These are phyloP conservation scores for Catocala nupta DNA, from an alignment of 2,888 invertebrate species.

Conservation along the genomic window DNA sequence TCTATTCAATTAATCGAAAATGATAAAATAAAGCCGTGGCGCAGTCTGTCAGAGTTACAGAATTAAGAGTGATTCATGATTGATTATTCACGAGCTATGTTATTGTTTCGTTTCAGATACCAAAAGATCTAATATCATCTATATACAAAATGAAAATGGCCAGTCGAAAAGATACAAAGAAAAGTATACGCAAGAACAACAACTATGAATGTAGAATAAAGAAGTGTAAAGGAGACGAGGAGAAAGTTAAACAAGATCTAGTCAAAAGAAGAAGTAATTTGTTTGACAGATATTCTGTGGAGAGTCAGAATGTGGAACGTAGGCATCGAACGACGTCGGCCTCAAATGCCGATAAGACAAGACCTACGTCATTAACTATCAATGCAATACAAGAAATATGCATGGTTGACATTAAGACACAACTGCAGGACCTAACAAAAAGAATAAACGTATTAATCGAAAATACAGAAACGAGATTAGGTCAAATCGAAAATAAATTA, in stretches of 20 bases:
- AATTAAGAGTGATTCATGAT: too few relatives aligned
- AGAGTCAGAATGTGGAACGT: conserved; percentile 78
- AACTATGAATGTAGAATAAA: conserved; percentile 79
- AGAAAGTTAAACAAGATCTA: conserved; percentile 58
- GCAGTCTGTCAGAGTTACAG: too few relatives aligned
- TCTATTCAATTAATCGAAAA: too few relatives aligned
- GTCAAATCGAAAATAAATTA: conserved; percentile 70
- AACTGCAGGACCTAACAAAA: conserved; percentile 75
- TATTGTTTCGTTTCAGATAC: conserved; percentile 81
- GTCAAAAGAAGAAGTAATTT: conserved; percentile 82
- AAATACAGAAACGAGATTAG: conserved; percentile 67
- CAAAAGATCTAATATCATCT: conserved; percentile 91
- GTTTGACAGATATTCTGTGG: conserved; percentile 77
- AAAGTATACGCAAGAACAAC: conserved; percentile 83
- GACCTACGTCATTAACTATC: conserved; percentile 74
- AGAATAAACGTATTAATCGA: conserved; percentile 77
- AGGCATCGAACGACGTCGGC: conserved; percentile 73
- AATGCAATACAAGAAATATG: conserved; percentile 83
- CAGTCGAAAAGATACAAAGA: conserved; percentile 88
- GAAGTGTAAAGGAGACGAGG: conserved; percentile 68
- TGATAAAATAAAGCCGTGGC: too few relatives aligned
- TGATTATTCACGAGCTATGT: background rate
- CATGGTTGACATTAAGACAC: conserved; percentile 82
- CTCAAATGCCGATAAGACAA: conserved; percentile 63
- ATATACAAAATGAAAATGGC: conserved; percentile 91